These are phyloP conservation scores for Lepilemur septentrionalis DNA, from an alignment of 2,797 vertebrate genomes.

Conservation along the genomic window DNA sequence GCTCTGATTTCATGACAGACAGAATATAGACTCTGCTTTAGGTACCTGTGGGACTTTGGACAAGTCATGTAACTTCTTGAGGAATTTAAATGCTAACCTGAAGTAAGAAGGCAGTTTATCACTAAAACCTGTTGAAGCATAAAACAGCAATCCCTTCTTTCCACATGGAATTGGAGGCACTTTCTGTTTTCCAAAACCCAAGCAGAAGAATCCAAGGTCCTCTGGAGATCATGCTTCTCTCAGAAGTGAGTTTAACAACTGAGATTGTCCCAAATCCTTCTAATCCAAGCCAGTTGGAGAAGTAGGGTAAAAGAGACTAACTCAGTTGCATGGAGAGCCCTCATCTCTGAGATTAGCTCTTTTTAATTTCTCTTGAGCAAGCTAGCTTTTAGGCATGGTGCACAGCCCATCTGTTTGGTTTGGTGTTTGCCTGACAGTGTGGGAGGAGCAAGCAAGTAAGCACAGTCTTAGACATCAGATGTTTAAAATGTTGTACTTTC, in stretches of 20 bases:
- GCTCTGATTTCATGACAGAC: not conserved
- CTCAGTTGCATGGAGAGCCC: not conserved
- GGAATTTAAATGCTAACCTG: not conserved
- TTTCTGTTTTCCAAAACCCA: not conserved
- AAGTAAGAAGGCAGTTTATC: not conserved
- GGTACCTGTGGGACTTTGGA: not conserved
- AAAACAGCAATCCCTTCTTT: not conserved
- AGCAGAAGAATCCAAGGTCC: not conserved
- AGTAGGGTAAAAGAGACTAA: not conserved
- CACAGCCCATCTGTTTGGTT: slow-evolving; percentile 75
- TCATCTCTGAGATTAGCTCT: slow-evolving; percentile 20
- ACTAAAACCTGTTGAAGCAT: not conserved
- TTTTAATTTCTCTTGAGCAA: slow-evolving; percentile 32
- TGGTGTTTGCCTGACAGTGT: slow-evolving; percentile 75
- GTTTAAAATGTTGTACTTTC: slow-evolving; percentile 67
- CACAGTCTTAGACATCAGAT: slow-evolving; percentile 67
- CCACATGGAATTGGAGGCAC: not conserved
- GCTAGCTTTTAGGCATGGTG: slow-evolving; percentile 51
- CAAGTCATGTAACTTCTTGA: not conserved
- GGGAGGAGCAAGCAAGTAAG: slow-evolving; percentile 69
- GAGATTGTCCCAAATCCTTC: slow-evolving; percentile 9
- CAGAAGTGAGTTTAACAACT: slow-evolving; percentile 16
- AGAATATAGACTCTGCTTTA: not conserved
- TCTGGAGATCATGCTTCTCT: not conserved
- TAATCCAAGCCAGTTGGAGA: slow-evolving; percentile 33